Percentiles rank a stretch among this genome's conserved stretches.
Evolutionary conservation across 1,140 invertebrate genomes (phyloP).

Genomic region (Orchesella cincta): DNA sequence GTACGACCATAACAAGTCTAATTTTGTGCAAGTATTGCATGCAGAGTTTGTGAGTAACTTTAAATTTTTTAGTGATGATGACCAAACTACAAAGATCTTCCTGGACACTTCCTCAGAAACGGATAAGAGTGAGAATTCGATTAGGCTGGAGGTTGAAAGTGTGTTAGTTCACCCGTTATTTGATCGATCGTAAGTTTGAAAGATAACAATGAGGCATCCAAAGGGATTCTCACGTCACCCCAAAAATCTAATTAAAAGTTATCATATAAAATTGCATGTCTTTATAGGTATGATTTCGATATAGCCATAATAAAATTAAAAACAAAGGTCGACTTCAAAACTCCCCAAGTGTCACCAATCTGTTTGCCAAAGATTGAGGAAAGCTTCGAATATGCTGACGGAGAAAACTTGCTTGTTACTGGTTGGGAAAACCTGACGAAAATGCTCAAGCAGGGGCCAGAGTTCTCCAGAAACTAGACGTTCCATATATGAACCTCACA

Average conservation of each 20-base stretch:
- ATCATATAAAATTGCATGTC: too few species aligned
- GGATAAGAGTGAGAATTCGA: not conserved
- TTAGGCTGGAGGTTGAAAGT: not conserved
- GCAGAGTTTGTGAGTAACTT: too few species aligned
- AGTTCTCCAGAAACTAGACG: not conserved
- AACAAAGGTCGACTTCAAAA: not conserved
- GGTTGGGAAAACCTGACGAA: not conserved
- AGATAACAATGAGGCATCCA: not conserved
- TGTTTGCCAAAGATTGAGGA: not conserved
- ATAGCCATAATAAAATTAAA: not conserved
- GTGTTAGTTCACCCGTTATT: not conserved
- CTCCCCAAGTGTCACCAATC: not conserved
- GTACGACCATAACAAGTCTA: not conserved
- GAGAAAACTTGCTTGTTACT: not conserved
- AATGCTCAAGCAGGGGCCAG: not conserved
- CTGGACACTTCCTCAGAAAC: not conserved
- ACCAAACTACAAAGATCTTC: not conserved
- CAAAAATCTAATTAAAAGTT: not conserved
- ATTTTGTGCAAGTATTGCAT: not conserved
- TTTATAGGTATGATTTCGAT: not conserved
- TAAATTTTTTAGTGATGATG: not conserved
- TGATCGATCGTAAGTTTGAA: not conserved
- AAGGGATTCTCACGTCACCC: not conserved
- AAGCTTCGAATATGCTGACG: not conserved
- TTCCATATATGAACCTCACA: not conserved